phyloP scores from a whole-genome alignment of 2,888 invertebrate species.

The Dione juno region DNA sequence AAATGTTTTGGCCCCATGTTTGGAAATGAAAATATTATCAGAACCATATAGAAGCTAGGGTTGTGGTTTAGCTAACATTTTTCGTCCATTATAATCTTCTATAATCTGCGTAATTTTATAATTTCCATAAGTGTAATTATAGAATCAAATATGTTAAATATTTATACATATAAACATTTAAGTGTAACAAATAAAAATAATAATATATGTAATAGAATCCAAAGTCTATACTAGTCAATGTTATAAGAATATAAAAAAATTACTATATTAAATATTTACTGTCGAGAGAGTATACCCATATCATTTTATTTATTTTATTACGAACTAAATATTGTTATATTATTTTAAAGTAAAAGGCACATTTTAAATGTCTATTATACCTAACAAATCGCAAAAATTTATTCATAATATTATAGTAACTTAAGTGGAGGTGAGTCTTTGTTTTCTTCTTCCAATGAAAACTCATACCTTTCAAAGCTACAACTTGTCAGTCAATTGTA shows the following conservation, averaged over 20 bases:
- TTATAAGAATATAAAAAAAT: neutral
- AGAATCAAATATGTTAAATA: neutral
- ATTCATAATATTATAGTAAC: neutral
- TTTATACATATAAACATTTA: neutral
- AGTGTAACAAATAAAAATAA: neutral
- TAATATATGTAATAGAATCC: neutral
- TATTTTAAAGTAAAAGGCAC: neutral
- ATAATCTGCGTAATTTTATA: neutral
- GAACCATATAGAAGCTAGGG: neutral
- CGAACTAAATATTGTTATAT: neutral
- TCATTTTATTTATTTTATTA: conserved; percentile 31
- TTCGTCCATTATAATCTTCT: neutral
- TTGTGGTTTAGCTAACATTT: neutral
- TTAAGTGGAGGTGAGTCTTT: neutral
- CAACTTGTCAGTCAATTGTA: neutral
- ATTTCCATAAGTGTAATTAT: neutral
- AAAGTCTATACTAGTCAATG: conserved; percentile 1
- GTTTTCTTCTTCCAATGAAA: neutral
- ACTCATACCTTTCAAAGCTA: neutral
- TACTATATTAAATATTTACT: conserved; percentile 7
- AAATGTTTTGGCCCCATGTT: neutral
- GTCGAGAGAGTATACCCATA: conserved; percentile 38
- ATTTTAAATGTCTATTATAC: neutral
- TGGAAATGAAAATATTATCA: neutral
- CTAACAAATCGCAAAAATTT: neutral